phyloP scores from a whole-genome alignment of 2,888 invertebrate genomes.

The Thymelicus lineola region DNA sequence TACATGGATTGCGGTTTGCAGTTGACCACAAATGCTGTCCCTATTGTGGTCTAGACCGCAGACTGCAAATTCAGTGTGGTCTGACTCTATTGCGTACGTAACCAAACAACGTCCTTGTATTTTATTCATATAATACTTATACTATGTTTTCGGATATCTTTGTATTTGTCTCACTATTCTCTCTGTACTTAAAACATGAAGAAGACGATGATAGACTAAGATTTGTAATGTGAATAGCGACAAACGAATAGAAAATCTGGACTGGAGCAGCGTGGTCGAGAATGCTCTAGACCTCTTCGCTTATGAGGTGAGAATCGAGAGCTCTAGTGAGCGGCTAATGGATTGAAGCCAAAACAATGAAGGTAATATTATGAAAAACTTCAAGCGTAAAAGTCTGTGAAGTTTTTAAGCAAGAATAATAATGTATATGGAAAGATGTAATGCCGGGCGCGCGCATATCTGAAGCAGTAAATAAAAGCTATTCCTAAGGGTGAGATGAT shows the following conservation, averaged over 20 bases:
- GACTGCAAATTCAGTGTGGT: conserved; percentile 13
- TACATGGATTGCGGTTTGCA: conserved; percentile 14
- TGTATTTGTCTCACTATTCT: too few species aligned
- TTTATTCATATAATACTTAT: too few species aligned
- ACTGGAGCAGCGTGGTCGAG: too few species aligned
- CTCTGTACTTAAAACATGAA: too few species aligned
- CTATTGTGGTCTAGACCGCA: conserved; percentile 21
- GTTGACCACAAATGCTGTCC: conserved; percentile 22
- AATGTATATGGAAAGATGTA: conserved; percentile 40
- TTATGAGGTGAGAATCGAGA: too few species aligned
- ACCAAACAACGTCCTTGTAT: conserved; percentile 2
- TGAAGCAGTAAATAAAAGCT: conserved; percentile 48
- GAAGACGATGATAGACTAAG: too few species aligned
- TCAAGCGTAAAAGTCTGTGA: conserved; percentile 1
- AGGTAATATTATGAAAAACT: not conserved
- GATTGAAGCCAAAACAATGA: not conserved
- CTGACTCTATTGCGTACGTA: conserved; percentile 10
- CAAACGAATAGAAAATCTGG: too few species aligned
- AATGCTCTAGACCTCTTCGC: too few species aligned
- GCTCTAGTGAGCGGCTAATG: too few species aligned
- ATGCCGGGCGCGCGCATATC: conserved; percentile 44
- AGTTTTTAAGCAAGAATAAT: conserved; percentile 38
- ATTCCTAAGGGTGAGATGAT: conserved; percentile 43
- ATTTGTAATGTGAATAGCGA: too few species aligned
- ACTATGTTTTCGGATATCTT: too few species aligned